A percentile compares a stretch with the other conserved stretches of the same genome.
phyloP scores from a whole-genome alignment of 2,888 invertebrate species.

The Rhagophthalmus giganteus region DNA sequence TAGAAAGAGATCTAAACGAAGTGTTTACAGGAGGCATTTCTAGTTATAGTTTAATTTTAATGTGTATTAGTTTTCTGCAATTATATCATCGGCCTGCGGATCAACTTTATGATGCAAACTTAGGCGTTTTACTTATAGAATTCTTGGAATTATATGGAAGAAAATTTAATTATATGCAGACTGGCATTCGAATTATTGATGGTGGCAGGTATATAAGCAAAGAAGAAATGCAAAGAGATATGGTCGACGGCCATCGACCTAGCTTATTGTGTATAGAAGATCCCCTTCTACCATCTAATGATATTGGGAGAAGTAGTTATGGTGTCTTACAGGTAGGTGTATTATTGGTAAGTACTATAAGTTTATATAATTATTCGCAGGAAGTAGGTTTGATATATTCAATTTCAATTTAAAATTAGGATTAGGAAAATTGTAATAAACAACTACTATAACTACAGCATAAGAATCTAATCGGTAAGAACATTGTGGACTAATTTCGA shows the following conservation, averaged over 20 bases:
- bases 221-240: constrained; percentile 89
- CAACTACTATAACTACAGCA: too few relatives aligned
- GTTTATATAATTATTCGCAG: too few relatives aligned
- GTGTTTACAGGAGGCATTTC: constrained; percentile 99
- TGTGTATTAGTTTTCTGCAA: constrained; percentile 97
- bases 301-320: constrained; percentile 97
- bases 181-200: constrained; percentile 90
- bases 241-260: constrained; percentile 92
- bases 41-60: constrained; percentile 96
- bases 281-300: constrained; percentile 93
- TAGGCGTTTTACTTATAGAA: constrained; percentile 93
- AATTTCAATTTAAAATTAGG: too few relatives aligned
- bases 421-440: too few relatives aligned
- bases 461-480: too few relatives aligned
- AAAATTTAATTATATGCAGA: constrained; percentile 94
- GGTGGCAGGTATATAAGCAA: constrained; percentile 94
- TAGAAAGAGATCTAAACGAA: constrained; percentile 97
- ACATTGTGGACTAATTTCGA: too few relatives aligned
- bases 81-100: constrained; percentile 83
- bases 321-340: constrained; percentile 85
- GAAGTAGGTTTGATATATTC: too few relatives aligned
- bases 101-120: constrained; percentile 62
- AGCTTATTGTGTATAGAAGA: constrained; percentile 97
- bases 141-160: constrained; percentile 97
- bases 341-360: too few relatives aligned